A percentile compares a stretch with the other conserved stretches of the same genome.
phyloP scores from a whole-genome alignment of 2,797 vertebrate species.

The Hemitrygon akajei region DNA sequence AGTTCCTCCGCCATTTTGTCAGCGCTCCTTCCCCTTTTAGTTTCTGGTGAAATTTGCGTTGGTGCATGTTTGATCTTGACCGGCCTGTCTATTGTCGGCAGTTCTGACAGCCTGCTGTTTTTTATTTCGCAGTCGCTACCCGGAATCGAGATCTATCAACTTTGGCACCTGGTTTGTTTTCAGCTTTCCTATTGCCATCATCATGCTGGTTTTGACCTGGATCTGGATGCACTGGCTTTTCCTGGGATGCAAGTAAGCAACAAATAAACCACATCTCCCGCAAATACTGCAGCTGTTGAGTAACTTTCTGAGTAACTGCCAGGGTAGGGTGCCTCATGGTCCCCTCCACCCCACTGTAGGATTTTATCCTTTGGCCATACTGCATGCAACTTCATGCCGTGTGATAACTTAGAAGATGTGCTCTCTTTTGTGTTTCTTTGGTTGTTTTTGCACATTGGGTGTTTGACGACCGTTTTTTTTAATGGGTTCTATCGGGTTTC shows the following conservation, averaged over 20 bases:
- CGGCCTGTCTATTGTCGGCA: background rate
- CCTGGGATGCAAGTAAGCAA: constrained; percentile 90
- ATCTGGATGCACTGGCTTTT: constrained; percentile 95
- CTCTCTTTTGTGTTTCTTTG: too few species aligned
- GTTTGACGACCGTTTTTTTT: too few species aligned
- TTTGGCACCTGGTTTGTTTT: constrained; percentile 98
- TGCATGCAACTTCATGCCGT: background rate
- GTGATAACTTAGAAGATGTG: background rate
- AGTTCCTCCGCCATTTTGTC: too few species aligned
- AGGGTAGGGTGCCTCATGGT: background rate
- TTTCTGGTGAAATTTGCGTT: background rate
- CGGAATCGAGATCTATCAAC: constrained; percentile 86
- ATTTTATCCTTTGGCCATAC: background rate
- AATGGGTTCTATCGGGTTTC: too few species aligned
- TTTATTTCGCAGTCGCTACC: constrained; percentile 75
- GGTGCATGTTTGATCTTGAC: background rate
- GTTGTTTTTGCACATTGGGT: too few species aligned
- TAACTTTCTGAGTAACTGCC: background rate
- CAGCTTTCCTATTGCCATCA: constrained; percentile 87
- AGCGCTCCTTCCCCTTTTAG: background rate
- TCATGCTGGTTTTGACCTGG: constrained; percentile 92
- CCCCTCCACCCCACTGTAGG: background rate
- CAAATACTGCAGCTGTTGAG: background rate
- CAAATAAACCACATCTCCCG: background rate
- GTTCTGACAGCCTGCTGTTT: background rate